phyloP scores from a whole-genome alignment of 1,140 invertebrate species.

The Drosophila dunni region DNA sequence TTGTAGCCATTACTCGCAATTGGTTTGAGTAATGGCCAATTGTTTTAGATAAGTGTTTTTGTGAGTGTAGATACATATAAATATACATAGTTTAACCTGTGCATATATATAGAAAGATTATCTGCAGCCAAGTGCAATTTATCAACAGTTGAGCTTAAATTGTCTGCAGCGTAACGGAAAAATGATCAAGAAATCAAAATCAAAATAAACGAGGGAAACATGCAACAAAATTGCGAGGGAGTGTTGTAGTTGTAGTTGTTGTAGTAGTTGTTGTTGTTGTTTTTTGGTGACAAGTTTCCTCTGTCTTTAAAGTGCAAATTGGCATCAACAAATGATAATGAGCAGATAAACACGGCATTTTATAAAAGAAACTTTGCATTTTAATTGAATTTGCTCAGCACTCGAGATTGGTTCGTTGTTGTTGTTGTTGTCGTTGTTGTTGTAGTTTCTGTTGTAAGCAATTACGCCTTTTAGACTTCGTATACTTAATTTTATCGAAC shows the following conservation, averaged over 20 bases:
- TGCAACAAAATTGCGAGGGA: constrained; percentile 12
- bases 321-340: constrained; percentile 33
- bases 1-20: no score
- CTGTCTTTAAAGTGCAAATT: constrained; percentile 50
- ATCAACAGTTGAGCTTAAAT: constrained; percentile 81
- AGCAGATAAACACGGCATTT: constrained; percentile 17
- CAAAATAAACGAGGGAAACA: constrained; percentile 30
- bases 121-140: constrained; percentile 79
- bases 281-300: constrained; percentile 68
- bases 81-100: background rate
- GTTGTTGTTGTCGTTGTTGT: background rate
- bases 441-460: constrained; percentile 29
- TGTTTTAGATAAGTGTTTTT: background rate
- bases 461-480: constrained; percentile 18
- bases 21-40: no score
- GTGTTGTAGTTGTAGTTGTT: background rate
- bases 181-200: constrained; percentile 46
- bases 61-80: background rate
- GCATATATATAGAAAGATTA: constrained; percentile 37
- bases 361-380: constrained; percentile 26
- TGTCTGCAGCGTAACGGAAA: constrained; percentile 80
- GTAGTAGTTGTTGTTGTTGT: no score
- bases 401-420: background rate
- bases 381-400: constrained; percentile 43
- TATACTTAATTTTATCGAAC: constrained; percentile 34